Evolutionary conservation across 2,888 invertebrate species (phyloP).

Genomic region (Nephrotoma appendiculata): DNA sequence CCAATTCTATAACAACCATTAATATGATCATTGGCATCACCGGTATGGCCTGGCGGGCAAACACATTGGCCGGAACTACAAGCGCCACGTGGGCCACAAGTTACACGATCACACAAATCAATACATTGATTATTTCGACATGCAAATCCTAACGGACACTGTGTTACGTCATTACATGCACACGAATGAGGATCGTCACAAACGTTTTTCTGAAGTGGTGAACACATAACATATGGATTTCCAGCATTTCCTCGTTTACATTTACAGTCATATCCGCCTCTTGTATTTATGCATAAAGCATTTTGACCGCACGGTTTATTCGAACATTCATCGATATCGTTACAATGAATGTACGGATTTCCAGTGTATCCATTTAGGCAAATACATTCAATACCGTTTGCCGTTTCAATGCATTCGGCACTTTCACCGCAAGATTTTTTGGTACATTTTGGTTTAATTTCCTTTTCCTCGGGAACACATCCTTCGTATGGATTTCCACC

Average conservation of each 20-base stretch:
- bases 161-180: conserved; percentile 50
- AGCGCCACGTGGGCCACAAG: conserved; percentile 68
- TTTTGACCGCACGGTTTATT: conserved; percentile 68
- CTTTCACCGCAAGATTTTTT: conserved; percentile 59
- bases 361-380: conserved; percentile 74
- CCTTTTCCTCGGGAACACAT: conserved; percentile 55
- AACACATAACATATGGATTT: conserved; percentile 75
- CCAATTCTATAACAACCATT: conserved; percentile 59
- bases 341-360: conserved; percentile 75
- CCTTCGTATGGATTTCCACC: conserved; percentile 78
- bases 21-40: conserved; percentile 54
- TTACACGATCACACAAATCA: conserved; percentile 58
- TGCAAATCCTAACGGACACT: conserved; percentile 62
- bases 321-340: conserved; percentile 70
- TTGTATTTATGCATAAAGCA: conserved; percentile 79
- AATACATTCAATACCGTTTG: conserved; percentile 60
- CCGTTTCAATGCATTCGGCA: conserved; percentile 65
- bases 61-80: conserved; percentile 68
- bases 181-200: conserved; percentile 57
- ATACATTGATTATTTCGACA: conserved; percentile 61
- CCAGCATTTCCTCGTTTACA: conserved; percentile 74
- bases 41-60: conserved; percentile 63
- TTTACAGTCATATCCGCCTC: conserved; percentile 78
- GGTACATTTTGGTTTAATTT: conserved; percentile 41
- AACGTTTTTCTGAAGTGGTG: conserved; percentile 49